Conservation (phyloP, 2,888 invertebrate species). For the Tupiocoris notatus region DNA sequence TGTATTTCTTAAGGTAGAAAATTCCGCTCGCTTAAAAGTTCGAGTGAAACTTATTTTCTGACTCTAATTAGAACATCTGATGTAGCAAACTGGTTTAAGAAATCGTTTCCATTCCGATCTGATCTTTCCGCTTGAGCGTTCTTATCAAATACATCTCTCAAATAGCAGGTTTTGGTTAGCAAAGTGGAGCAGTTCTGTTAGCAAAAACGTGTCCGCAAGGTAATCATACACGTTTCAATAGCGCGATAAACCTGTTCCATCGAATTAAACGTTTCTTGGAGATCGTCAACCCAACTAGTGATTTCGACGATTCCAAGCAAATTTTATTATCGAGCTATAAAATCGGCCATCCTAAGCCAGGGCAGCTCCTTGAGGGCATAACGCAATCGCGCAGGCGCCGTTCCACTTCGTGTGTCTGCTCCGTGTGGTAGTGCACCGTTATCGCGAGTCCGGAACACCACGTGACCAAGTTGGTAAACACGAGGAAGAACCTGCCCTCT, state of each 20-base stretch:
- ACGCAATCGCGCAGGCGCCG: slow-evolving; percentile 33
- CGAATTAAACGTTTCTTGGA: slow-evolving; percentile 15
- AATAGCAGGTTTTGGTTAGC: not conserved
- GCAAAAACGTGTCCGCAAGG: not conserved
- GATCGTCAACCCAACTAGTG: not conserved
- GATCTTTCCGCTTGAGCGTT: not conserved
- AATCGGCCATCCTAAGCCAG: slow-evolving; percentile 4
- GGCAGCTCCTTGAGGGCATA: slow-evolving; percentile 31
- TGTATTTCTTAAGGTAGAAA: too few relatives aligned
- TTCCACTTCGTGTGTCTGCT: slow-evolving; percentile 2
- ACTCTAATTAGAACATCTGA: too few relatives aligned
- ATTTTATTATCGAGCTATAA: slow-evolving; percentile 30
- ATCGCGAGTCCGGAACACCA: not conserved
- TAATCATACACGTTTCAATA: not conserved
- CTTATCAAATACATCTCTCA: not conserved
- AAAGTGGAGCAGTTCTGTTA: not conserved
- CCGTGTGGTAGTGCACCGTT: slow-evolving; percentile 21
- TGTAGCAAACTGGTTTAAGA: not conserved
- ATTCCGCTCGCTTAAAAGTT: too few relatives aligned
- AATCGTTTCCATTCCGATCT: not conserved
- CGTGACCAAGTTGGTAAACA: slow-evolving; percentile 18
- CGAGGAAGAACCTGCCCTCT: not conserved
- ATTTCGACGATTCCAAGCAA: slow-evolving; percentile 4
- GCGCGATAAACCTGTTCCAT: not conserved
- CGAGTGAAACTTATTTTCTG: too few relatives aligned